Evolutionary conservation across 1,140 invertebrate species (phyloP).

Genomic region (Drosophila erecta): DNA sequence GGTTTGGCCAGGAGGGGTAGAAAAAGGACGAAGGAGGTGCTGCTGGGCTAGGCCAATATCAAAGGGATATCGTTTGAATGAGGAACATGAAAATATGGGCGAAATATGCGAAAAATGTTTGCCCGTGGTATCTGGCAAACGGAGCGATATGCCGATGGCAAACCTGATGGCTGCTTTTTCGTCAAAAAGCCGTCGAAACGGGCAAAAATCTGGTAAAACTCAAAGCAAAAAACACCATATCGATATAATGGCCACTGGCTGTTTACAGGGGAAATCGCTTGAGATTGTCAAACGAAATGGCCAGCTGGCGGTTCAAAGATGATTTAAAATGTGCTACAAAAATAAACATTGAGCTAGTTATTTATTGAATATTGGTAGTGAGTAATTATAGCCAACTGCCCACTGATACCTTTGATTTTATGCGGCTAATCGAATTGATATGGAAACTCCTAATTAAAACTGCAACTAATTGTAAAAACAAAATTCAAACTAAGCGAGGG

Average conservation of each 20-base stretch:
- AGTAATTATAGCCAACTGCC: background rate
- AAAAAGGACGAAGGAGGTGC: background rate
- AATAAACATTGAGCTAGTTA: too few relatives aligned
- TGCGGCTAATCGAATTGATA: background rate
- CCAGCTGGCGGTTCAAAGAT: too few relatives aligned
- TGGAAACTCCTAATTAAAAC: slow-evolving; percentile 29
- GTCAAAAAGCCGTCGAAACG: background rate
- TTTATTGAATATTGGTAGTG: too few relatives aligned
- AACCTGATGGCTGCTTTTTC: background rate
- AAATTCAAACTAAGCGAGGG: slow-evolving; percentile 4
- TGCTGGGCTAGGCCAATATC: slow-evolving; percentile 36
- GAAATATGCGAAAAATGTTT: slow-evolving; percentile 38
- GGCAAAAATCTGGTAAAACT: background rate
- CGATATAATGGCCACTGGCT: background rate
- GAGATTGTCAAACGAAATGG: too few relatives aligned
- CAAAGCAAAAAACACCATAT: background rate
- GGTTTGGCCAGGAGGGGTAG: too few relatives aligned
- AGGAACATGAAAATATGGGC: slow-evolving; percentile 27
- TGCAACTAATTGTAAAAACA: slow-evolving; percentile 57
- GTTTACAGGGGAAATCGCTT: background rate
- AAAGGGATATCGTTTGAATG: slow-evolving; percentile 47
- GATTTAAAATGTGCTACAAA: background rate
- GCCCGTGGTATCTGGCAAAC: slow-evolving; percentile 28
- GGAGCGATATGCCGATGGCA: slow-evolving; percentile 4
- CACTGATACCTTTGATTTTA: background rate